Conservation (phyloP, 2,888 invertebrate genomes). For the Erannis defoliaria region DNA sequence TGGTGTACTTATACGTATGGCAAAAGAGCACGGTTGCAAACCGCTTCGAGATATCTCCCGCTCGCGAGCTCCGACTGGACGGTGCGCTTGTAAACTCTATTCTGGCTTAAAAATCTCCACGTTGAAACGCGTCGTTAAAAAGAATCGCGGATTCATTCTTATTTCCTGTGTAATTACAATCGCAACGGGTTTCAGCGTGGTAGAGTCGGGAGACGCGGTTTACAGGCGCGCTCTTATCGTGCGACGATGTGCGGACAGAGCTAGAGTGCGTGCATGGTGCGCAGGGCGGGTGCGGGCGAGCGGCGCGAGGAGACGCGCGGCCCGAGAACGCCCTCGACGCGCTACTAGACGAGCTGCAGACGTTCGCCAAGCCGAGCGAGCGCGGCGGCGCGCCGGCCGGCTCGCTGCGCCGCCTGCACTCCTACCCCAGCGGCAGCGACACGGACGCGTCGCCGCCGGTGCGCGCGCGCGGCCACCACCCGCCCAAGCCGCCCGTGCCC, state of each 20-base stretch:
- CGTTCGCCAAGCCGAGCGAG: conserved; percentile 91
- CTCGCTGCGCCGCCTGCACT: conserved; percentile 91
- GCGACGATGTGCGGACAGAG: conserved; percentile 58
- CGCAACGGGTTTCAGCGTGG: conserved; percentile 12
- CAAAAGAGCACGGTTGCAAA: conserved; percentile 71
- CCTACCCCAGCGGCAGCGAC: conserved; percentile 95
- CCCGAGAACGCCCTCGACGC: conserved; percentile 99
- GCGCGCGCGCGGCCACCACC: conserved; percentile 86
- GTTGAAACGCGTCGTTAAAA: background rate
- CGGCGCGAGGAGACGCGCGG: conserved; percentile 79
- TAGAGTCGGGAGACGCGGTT: conserved; percentile 39
- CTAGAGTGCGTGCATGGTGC: conserved; percentile 78
- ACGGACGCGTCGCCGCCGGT: conserved; percentile 92
- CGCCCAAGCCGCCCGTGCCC: conserved; percentile 92
- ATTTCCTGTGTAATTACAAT: background rate
- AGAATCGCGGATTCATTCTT: too few relatives aligned
- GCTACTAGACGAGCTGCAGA: conserved; percentile 97
- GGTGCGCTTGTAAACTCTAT: background rate
- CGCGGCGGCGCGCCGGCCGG: conserved; percentile 73
- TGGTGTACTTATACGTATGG: conserved; percentile 56
- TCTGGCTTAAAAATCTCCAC: too few relatives aligned
- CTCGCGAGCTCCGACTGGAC: conserved; percentile 4
- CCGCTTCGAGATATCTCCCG: conserved; percentile 19
- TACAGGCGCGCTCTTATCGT: conserved; percentile 74
- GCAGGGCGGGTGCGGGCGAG: conserved; percentile 75